Evolutionary conservation across 2,888 invertebrate genomes (phyloP).

Genomic region (Caenorhabditis plicata): DNA sequence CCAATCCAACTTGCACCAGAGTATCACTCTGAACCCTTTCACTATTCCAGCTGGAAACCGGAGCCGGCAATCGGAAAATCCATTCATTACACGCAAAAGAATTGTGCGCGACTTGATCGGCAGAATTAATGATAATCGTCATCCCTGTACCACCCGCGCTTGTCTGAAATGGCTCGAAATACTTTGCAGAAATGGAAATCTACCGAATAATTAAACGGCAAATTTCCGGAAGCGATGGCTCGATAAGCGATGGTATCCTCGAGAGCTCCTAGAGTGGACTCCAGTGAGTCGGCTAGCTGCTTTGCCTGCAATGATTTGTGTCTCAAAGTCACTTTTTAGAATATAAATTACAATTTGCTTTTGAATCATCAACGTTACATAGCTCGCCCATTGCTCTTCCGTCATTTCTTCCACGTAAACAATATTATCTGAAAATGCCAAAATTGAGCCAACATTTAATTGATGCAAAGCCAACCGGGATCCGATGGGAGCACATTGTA

Average conservation of each 20-base stretch:
- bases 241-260: slow-evolving; percentile 36
- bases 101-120: slow-evolving; percentile 24
- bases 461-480: no score
- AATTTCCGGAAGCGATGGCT: slow-evolving; percentile 26
- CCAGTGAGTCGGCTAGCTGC: slow-evolving; percentile 31
- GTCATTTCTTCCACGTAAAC: slow-evolving; percentile 55
- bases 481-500: slow-evolving; percentile 46
- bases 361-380: slow-evolving; percentile 44
- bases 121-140: slow-evolving; percentile 31
- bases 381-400: slow-evolving; percentile 48
- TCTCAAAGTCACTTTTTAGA: not conserved
- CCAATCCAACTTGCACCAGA: slow-evolving; percentile 16
- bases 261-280: slow-evolving; percentile 29
- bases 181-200: not conserved
- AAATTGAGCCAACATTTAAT: no score
- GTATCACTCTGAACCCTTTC: slow-evolving; percentile 7
- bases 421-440: slow-evolving; percentile 42
- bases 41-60: slow-evolving; percentile 11
- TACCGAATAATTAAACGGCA: slow-evolving; percentile 29
- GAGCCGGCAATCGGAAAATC: slow-evolving; percentile 25
- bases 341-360: slow-evolving; percentile 31
- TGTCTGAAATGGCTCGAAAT: slow-evolving; percentile 9
- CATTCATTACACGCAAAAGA: slow-evolving; percentile 37
- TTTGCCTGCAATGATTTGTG: slow-evolving; percentile 11
- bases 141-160: slow-evolving; percentile 29